These are phyloP conservation scores for Leucophenga maculata DNA, from an alignment of 2,888 invertebrate genomes.

Conservation along the genomic window DNA sequence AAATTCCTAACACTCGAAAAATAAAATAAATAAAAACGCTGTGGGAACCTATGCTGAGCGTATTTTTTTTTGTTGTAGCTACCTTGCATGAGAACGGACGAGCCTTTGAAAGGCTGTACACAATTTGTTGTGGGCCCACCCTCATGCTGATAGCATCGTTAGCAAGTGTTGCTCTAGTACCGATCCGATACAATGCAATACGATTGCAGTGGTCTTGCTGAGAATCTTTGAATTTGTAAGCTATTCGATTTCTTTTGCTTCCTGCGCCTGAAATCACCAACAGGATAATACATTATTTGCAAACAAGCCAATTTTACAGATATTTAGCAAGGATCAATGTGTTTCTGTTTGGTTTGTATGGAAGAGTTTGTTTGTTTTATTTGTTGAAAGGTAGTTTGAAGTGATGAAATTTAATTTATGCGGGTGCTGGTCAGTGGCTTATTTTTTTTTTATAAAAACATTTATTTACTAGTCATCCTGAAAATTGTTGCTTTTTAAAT, in stretches of 20 bases:
- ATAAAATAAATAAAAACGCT: constrained; percentile 23
- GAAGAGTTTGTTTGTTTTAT: background rate
- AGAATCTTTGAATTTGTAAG: constrained; percentile 48
- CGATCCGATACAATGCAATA: background rate
- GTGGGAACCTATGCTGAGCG: constrained; percentile 46
- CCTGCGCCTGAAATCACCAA: background rate
- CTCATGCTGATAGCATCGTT: constrained; percentile 58
- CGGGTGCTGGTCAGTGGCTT: background rate
- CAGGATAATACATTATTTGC: constrained; percentile 41
- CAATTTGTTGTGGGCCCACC: constrained; percentile 63
- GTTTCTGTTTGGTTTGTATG: constrained; percentile 42
- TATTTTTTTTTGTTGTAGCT: constrained; percentile 3
- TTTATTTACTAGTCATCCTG: too few species aligned
- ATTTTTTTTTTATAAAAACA: too few species aligned
- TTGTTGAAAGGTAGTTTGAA: background rate
- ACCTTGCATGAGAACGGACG: background rate
- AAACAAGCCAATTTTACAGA: constrained; percentile 54
- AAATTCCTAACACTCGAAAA: constrained; percentile 49
- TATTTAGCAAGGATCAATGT: constrained; percentile 56
- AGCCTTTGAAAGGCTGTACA: constrained; percentile 39
- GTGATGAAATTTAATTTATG: background rate
- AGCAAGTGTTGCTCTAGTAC: constrained; percentile 30
- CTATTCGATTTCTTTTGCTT: constrained; percentile 44
- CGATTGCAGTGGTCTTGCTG: constrained; percentile 37
- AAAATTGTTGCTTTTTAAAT: too few species aligned